Conservation (phyloP, 2,888 invertebrate species). For the Lasioglossum lativentre region DNA sequence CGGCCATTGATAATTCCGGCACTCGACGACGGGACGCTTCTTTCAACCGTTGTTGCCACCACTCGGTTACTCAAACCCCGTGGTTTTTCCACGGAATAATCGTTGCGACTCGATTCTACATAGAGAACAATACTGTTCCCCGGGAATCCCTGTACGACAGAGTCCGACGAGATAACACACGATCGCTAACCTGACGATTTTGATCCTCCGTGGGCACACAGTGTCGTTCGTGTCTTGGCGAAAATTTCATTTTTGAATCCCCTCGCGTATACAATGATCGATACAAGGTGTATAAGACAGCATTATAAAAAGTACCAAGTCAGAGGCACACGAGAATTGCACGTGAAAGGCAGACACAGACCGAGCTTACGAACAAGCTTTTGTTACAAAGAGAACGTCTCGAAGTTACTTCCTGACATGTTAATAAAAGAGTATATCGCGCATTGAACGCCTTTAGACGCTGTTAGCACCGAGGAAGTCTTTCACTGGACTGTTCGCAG, state of each 20-base stretch:
- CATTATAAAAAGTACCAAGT: background rate
- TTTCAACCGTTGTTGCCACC: background rate
- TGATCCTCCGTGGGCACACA: too few relatives aligned
- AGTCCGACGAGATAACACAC: background rate
- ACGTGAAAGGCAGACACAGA: background rate
- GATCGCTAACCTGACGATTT: background rate
- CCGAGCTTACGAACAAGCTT: background rate
- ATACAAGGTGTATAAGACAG: too few relatives aligned
- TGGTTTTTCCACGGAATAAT: background rate
- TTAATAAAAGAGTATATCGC: background rate
- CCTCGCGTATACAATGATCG: background rate
- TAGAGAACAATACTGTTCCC: background rate
- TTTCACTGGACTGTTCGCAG: conserved; percentile 1
- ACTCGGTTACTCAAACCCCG: background rate
- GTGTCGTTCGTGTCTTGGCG: too few relatives aligned
- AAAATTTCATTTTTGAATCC: background rate
- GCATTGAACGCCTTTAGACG: background rate
- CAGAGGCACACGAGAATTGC: background rate
- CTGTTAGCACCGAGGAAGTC: background rate
- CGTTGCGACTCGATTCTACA: background rate
- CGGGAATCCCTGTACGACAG: background rate
- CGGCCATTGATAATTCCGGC: conserved; percentile 2
- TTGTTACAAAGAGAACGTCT: background rate
- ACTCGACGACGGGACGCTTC: background rate
- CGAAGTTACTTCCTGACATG: background rate